Evolutionary conservation across 2,797 vertebrate genomes (phyloP).

Genomic region (Lemur catta): DNA sequence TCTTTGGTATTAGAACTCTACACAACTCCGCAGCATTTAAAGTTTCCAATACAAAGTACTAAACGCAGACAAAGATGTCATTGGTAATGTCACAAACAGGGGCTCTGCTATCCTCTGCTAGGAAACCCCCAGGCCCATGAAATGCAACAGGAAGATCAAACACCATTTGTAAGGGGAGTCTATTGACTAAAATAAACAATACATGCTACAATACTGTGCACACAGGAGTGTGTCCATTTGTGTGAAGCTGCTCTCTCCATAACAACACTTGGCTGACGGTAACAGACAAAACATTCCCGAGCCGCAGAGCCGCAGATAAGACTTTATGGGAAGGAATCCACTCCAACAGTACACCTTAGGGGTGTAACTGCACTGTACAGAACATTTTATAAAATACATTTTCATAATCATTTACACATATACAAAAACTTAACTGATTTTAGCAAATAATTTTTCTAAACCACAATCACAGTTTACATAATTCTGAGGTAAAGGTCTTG

Average conservation of each 20-base stretch:
- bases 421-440: conserved; percentile 79
- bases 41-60: conserved; percentile 75
- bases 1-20: conserved; percentile 86
- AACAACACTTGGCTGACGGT: conserved; percentile 45
- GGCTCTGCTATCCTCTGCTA: conserved; percentile 57
- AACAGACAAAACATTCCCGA: conserved; percentile 68
- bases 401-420: conserved; percentile 80
- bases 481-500: conserved; percentile 84
- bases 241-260: conserved; percentile 48
- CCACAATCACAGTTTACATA: conserved; percentile 83
- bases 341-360: conserved; percentile 3
- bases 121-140: conserved; percentile 50
- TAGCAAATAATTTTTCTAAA: conserved; percentile 75
- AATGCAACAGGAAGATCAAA: conserved; percentile 67
- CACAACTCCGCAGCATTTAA: conserved; percentile 78
- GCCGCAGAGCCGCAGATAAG: conserved; percentile 25
- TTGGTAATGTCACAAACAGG: conserved; percentile 37
- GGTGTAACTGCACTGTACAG: conserved; percentile 75
- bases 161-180: conserved; percentile 12
- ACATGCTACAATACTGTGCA: conserved; percentile 17
- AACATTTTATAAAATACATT: conserved; percentile 73
- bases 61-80: conserved; percentile 71
- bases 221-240: conserved; percentile 7
- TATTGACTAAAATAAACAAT: conserved; percentile 39
- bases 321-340: conserved; percentile 67